These are phyloP conservation scores for Oxyruncus cristatus DNA, from an alignment of 2,113 vertebrate species.

Conservation along the genomic window DNA sequence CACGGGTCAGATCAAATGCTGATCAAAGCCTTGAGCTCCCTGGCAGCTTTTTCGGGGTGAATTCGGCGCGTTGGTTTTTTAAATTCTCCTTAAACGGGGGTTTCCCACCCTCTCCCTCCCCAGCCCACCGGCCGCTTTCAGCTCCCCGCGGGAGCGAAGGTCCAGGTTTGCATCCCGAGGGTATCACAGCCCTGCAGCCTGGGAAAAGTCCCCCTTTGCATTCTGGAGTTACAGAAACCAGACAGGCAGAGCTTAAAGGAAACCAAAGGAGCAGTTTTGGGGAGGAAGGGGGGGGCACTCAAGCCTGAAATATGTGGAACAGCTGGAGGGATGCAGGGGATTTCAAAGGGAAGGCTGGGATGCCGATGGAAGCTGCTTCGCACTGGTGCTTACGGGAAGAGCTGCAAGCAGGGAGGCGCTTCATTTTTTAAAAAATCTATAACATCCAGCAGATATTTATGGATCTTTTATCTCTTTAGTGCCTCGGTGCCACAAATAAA, in stretches of 20 bases:
- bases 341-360: slow-evolving; percentile 17
- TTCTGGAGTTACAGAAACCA: not conserved
- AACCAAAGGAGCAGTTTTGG: not conserved
- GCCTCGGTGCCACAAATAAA: not conserved
- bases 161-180: not conserved
- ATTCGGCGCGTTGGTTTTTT: not conserved
- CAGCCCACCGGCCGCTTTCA: not conserved
- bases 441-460: slow-evolving; percentile 3
- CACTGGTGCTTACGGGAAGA: not conserved
- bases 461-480: slow-evolving; percentile 19
- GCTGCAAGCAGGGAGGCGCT: fast-evolving
- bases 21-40: not conserved
- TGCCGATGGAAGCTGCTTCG: not conserved
- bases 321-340: slow-evolving; percentile 31
- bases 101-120: not conserved
- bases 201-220: not conserved
- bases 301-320: not conserved
- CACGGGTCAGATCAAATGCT: fast-evolving
- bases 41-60: not conserved
- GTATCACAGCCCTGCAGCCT: not conserved
- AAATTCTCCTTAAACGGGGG: not conserved
- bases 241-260: not conserved
- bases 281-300: not conserved
- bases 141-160: fast-evolving
- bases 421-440: not conserved